These are phyloP conservation scores for Tachysurus fulvidraco DNA, from an alignment of 2,113 vertebrate species.

Conservation along the genomic window DNA sequence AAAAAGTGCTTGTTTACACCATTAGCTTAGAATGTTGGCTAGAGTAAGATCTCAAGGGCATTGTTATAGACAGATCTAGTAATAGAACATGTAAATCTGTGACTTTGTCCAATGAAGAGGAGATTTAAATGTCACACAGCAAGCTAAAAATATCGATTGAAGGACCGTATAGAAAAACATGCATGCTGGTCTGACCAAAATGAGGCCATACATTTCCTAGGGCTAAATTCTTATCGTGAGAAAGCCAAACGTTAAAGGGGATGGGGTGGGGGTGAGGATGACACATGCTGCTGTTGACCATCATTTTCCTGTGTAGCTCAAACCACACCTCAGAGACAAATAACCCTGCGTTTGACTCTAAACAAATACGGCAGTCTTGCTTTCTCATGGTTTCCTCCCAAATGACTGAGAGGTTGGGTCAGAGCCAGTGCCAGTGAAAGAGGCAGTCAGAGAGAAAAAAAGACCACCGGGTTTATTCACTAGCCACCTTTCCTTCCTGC, in stretches of 20 bases:
- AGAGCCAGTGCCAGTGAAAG: conserved; percentile 22
- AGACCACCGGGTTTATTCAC: background rate
- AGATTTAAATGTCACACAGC: conserved; percentile 3
- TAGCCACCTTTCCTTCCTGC: background rate
- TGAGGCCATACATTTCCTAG: conserved; percentile 1
- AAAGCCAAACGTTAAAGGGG: background rate
- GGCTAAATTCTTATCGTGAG: conserved; percentile 4
- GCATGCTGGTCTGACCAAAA: background rate
- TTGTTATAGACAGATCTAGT: background rate
- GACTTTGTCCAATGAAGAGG: background rate
- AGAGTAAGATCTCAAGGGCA: background rate
- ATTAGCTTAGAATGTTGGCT: conserved; percentile 56
- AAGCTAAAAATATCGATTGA: background rate
- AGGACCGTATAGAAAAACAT: background rate
- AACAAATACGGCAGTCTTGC: conserved; percentile 22
- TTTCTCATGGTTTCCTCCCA: background rate
- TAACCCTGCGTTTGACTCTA: conserved; percentile 24
- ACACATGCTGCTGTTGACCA: conserved; percentile 27
- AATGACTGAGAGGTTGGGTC: background rate
- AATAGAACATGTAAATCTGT: background rate
- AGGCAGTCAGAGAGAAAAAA: background rate
- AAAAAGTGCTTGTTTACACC: conserved; percentile 51
- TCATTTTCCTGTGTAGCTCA: conserved; percentile 18
- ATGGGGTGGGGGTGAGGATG: background rate
- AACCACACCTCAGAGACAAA: conserved; percentile 35